Conservation (phyloP, 2,113 vertebrate genomes). For the Eonycteris spelaea region DNA sequence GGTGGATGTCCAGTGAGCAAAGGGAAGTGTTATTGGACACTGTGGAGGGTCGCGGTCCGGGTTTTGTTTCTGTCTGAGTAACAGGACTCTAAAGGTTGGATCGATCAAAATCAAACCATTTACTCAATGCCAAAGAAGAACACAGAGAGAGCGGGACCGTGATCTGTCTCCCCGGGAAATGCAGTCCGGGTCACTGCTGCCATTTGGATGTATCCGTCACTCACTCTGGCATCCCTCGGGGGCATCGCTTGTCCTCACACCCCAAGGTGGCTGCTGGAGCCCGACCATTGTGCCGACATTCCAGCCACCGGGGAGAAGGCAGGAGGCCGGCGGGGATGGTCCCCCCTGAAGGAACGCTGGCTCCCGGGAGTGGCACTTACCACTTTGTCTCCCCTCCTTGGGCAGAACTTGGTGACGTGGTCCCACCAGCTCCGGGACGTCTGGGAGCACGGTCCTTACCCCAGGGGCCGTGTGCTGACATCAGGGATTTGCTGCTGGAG, state of each 20-base stretch:
- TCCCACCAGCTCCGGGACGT: background rate
- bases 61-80: background rate
- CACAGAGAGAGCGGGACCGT: background rate
- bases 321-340: background rate
- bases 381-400: background rate
- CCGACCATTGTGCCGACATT: background rate
- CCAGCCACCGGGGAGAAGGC: background rate
- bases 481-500: background rate
- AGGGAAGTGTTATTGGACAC: background rate
- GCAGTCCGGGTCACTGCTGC: accelerated
- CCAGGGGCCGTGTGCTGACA: accelerated
- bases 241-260: background rate
- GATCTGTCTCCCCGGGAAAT: background rate
- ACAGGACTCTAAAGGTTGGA: background rate
- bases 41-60: accelerated
- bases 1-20: background rate
- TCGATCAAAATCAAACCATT: background rate
- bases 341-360: background rate
- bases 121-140: background rate
- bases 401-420: background rate
- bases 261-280: background rate
- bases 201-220: accelerated
- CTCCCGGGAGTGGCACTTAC: background rate
- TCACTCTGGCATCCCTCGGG: background rate
- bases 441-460: background rate